Evolutionary conservation across 2,888 invertebrate species (phyloP).

Genomic region (Ophonus ardosiacus): DNA sequence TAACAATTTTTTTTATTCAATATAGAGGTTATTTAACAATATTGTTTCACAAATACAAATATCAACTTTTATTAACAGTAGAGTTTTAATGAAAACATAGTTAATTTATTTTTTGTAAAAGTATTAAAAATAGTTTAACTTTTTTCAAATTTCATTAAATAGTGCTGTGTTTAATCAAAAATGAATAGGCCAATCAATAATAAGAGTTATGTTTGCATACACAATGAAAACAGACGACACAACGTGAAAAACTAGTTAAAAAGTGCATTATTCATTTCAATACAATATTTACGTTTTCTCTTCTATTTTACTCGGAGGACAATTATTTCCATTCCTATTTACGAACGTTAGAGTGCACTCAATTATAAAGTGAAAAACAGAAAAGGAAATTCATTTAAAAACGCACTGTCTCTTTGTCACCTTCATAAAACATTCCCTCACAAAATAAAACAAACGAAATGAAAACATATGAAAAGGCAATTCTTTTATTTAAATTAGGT

Average conservation of each 20-base stretch:
- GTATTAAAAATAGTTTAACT: background rate
- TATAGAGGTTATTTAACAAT: no score
- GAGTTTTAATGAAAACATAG: no score
- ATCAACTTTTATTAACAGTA: no score
- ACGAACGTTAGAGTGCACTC: slow-evolving; percentile 31
- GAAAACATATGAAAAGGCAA: slow-evolving; percentile 31
- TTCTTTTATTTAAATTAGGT: slow-evolving; percentile 51
- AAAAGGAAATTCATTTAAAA: slow-evolving; percentile 45
- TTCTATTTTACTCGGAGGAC: slow-evolving; percentile 28
- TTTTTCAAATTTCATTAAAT: slow-evolving; percentile 20
- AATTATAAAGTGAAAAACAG: slow-evolving; percentile 22
- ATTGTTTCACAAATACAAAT: no score
- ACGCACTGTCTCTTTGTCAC: slow-evolving; percentile 32
- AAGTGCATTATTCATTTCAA: slow-evolving; percentile 25
- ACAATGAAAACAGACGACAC: background rate
- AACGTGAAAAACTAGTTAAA: slow-evolving; percentile 18
- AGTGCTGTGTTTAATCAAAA: background rate
- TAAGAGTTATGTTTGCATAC: slow-evolving; percentile 10
- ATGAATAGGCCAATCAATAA: slow-evolving; percentile 6
- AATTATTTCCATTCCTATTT: slow-evolving; percentile 30
- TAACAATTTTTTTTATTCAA: no score
- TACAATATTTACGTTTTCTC: slow-evolving; percentile 29
- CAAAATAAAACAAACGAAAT: background rate
- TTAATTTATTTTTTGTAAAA: no score
- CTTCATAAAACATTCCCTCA: slow-evolving; percentile 12